These are phyloP conservation scores for Ceriagrion tenellum DNA, from an alignment of 2,888 invertebrate species.

Conservation along the genomic window DNA sequence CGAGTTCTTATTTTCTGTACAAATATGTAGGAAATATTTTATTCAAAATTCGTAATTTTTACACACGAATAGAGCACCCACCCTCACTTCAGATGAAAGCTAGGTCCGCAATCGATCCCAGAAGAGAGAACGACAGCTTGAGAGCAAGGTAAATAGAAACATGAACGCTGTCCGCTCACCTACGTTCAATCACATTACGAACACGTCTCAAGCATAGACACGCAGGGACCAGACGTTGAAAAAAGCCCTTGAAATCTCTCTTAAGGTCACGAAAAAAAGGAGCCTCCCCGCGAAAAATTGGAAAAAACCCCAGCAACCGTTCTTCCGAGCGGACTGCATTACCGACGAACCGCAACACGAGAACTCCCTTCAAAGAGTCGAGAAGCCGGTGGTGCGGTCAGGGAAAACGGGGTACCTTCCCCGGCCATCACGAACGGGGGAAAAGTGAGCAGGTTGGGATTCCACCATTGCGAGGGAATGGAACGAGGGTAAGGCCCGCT, in stretches of 20 bases:
- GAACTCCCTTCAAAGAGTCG: background rate
- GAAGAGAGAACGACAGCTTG: background rate
- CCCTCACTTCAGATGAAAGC: background rate
- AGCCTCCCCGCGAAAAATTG: slow-evolving; percentile 15
- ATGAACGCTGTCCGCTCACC: background rate
- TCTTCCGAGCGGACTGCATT: background rate
- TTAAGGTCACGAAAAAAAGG: background rate
- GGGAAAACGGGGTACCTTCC: background rate
- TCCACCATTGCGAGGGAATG: background rate
- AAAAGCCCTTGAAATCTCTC: background rate
- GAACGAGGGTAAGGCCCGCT: background rate
- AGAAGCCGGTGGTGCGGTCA: background rate
- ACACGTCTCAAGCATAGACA: background rate
- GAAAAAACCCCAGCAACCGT: background rate
- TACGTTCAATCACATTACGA: background rate
- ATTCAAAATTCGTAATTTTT: too few relatives aligned
- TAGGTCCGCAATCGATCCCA: background rate
- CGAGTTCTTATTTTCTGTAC: too few relatives aligned
- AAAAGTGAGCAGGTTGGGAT: background rate
- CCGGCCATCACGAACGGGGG: background rate
- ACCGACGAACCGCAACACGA: slow-evolving; percentile 23
- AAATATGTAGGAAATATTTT: too few relatives aligned
- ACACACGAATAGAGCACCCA: too few relatives aligned
- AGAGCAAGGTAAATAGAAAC: background rate
- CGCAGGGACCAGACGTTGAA: background rate